Percentiles rank a stretch among this genome's conserved stretches.
These are phyloP conservation scores for Tortricodes alternella DNA, from an alignment of 2,888 invertebrate species.

Conservation along the genomic window DNA sequence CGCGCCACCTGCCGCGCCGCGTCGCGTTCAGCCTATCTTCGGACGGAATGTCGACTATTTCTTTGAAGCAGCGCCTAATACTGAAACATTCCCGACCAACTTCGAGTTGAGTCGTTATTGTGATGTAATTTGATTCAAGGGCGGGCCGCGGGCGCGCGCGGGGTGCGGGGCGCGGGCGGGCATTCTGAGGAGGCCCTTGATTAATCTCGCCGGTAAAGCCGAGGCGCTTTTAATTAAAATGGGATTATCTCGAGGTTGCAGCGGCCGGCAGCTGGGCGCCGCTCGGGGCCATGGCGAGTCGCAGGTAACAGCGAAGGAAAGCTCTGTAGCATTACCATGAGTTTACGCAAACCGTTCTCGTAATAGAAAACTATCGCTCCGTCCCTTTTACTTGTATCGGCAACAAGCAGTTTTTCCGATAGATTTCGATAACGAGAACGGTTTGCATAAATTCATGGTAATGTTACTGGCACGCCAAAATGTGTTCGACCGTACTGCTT, in stretches of 20 bases:
- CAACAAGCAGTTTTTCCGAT: no score
- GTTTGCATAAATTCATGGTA: no score
- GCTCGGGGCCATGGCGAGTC: no score
- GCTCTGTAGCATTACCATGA: no score
- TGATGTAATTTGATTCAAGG: constrained; percentile 36
- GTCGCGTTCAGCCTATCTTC: constrained; percentile 27
- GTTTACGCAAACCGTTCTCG: no score
- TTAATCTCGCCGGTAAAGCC: constrained; percentile 63
- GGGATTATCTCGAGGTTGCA: constrained; percentile 65
- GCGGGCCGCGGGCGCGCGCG: constrained; percentile 12
- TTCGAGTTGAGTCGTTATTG: constrained; percentile 32
- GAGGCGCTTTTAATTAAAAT: constrained; percentile 69
- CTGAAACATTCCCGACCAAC: constrained; percentile 25
- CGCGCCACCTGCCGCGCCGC: constrained; percentile 8
- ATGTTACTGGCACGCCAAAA: no score
- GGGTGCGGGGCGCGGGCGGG: constrained; percentile 8
- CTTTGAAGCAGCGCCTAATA: constrained; percentile 31
- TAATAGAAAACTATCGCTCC: no score
- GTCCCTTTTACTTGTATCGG: no score
- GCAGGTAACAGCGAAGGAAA: no score
- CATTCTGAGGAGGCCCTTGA: constrained; percentile 49
- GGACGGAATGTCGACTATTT: constrained; percentile 27
- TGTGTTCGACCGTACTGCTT: no score
- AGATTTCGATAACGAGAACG: no score
- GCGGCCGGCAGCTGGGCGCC: constrained; percentile 31